A percentile compares a stretch with the other conserved stretches of the same genome.
Conservation (phyloP, 2,888 invertebrate genomes). For the Gastrophysa polygoni region DNA sequence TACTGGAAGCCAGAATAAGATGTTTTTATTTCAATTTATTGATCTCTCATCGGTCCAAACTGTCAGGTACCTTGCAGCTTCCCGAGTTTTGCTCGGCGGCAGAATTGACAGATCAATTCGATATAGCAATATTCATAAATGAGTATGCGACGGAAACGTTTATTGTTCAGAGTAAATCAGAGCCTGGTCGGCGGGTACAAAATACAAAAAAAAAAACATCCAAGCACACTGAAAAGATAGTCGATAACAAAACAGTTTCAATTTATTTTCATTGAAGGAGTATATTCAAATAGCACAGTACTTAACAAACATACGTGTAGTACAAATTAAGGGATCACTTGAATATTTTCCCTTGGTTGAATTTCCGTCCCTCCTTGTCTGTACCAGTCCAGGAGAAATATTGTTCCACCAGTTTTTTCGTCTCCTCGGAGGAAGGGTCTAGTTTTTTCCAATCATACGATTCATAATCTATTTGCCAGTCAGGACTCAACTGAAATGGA, state of each 20-base stretch:
- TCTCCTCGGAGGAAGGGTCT: slow-evolving; percentile 77
- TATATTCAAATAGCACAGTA: slow-evolving; percentile 6
- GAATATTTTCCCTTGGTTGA: slow-evolving; percentile 99
- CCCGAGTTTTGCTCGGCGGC: no score
- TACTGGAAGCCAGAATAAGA: no score
- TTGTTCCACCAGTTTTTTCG: slow-evolving; percentile 84
- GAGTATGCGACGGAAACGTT: neutral
- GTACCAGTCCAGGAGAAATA: slow-evolving; percentile 91
- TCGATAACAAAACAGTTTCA: slow-evolving; percentile 5
- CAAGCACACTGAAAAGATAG: neutral
- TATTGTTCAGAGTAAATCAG: neutral
- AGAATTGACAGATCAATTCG: no score
- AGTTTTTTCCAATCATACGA: slow-evolving; percentile 95
- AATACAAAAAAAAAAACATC: neutral
- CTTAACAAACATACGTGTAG: neutral
- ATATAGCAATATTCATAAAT: no score
- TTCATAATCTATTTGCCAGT: slow-evolving; percentile 98
- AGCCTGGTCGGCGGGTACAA: neutral
- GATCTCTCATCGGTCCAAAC: no score
- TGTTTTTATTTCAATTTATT: no score
- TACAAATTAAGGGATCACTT: slow-evolving; percentile 65
- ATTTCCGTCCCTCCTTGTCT: slow-evolving; percentile 86
- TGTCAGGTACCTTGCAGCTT: no score
- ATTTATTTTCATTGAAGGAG: neutral
- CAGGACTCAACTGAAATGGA: slow-evolving; percentile 73